Evolutionary conservation across 35 echinoderm and acorn worm genomes (phyloP), one percentile per base, ranked within the genome.

Genomic region (Lytechinus pictus): DNA sequence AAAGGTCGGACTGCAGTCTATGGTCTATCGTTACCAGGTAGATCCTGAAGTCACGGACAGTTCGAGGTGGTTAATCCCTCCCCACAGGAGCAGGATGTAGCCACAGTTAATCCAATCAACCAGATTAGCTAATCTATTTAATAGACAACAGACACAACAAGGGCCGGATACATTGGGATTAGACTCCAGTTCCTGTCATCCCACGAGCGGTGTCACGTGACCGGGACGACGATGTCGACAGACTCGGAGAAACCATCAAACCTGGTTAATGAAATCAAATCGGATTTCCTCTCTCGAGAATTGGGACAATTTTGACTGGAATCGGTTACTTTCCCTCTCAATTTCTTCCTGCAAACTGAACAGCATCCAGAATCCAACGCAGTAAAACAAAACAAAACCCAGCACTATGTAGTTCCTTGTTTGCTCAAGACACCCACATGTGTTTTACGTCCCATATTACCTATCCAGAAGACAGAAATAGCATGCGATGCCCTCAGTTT

Each of bases 71-170:
- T 13, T 90, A 90, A 90, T 90, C 88, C 88, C 88, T 12, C 52
- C 88, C 27, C 88, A 14, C 28, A 27, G 66, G 61, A 33, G 66
- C 19, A 24, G 16, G 66, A 24, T 21, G 4, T 33, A 52, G 88
- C 88, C 88, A 52, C 28, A 52, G 11, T 28, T 90, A 90, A 90
- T 90, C 88, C 92, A 55, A 93, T 93, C 55, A 56, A 93, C 92
- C 92, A 93, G 52, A 93, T 93, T 93, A 93, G 92, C 12, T 93
- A 57, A 93, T 93, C 92, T 54, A 13, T 10, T 27, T 27, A 57
- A 5, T 27, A 44, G 55, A 10, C 6, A 53, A 55, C 28, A 93
- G 92, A 54, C 53, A 90, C 27, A 44, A 54, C 29, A 90, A 52
- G 88, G 11, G 4, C 28, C 52, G 27, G 88, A 44, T 52, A 52